A percentile compares a stretch with the other conserved stretches of the same genome.
These are phyloP conservation scores for Camelus dromedarius DNA, from an alignment of 2,113 vertebrate species.

Conservation along the genomic window DNA sequence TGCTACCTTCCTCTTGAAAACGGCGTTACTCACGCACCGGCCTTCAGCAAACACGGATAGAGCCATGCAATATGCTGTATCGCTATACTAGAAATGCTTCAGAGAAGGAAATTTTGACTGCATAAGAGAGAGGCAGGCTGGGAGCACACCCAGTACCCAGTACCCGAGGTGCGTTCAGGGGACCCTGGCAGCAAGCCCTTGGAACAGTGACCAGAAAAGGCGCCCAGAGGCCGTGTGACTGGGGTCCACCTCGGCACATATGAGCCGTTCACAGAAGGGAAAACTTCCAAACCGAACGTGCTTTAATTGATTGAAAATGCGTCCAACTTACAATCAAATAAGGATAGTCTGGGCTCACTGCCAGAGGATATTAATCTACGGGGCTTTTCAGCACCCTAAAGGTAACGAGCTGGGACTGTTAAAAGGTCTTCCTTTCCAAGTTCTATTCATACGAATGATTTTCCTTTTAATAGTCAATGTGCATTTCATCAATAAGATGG, in stretches of 20 bases:
- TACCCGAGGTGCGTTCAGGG: too few species aligned
- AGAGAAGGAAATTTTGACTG: background rate
- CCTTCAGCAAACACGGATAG: rapidly evolving
- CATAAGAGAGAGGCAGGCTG: too few species aligned
- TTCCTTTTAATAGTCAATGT: background rate
- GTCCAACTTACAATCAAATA: background rate
- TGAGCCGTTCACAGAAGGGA: background rate
- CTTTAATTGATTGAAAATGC: background rate
- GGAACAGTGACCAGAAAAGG: rapidly evolving
- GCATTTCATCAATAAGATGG: background rate
- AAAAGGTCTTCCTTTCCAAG: background rate
- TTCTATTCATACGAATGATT: background rate
- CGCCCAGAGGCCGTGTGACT: rapidly evolving
- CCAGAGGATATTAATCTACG: background rate
- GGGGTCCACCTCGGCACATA: rapidly evolving
- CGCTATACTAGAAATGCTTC: rapidly evolving
- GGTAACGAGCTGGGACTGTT: background rate
- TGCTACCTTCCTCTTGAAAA: rapidly evolving
- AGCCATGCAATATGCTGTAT: too few species aligned
- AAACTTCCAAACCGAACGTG: rapidly evolving
- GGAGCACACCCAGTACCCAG: rapidly evolving
- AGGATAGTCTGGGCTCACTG: rapidly evolving
- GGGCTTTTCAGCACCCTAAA: background rate
- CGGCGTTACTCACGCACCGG: rapidly evolving
- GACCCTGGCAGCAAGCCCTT: rapidly evolving